Base-by-base conservation (phyloP, 2,888 invertebrate genomes). In the Ormia ochracea region DNA sequence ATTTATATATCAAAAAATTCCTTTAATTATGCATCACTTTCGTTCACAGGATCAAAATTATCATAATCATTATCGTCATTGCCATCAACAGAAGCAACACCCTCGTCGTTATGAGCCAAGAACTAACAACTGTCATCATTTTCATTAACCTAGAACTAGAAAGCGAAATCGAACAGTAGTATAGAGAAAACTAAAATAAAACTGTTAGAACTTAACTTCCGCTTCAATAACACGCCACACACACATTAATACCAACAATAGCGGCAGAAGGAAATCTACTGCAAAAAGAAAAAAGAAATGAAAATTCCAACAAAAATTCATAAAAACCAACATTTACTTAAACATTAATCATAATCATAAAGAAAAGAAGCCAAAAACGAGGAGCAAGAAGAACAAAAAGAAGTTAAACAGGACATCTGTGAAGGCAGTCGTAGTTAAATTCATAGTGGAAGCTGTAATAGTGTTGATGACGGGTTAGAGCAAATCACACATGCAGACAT, bases 341-440 rank as follows among this genome's bases (percentile, higher is more conserved):
- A 80, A 76, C 80, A 80, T 80, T 80, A 80, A 80, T 80, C 80
- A 80, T 69, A 80, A 76, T 73, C 76, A 63, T 68, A 68, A 68
- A 50, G 72, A 68, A 76, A 61, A 56, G 45, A 23, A 63, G 38
- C 14, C 26, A 70, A 58, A 36, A 70, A 70, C 17, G 33, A 69
- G 2, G 31, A 48, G 5, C 3, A 41, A 43, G n/a, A 4, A 21
- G 38, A 31, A 66, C 21, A 10, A 19, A 68, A 72, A 75, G 33
- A 75, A 75, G 76, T 56, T 63, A 73, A 80, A 68, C 76, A 76
- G 80, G 80, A 80, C 80, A 76, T 80, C 80, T 80, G 80, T 73
- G 76, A 72, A 66, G 70, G 26, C 28, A 43, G 74, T 36, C 23
- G 41, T 70, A 45, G 54, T 75, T 66, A 23, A 17, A 14, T 31